Percentiles rank a stretch among this genome's conserved stretches.
These are phyloP conservation scores for Oryzias javanicus DNA, from an alignment of 2,113 vertebrate species.

Conservation along the genomic window DNA sequence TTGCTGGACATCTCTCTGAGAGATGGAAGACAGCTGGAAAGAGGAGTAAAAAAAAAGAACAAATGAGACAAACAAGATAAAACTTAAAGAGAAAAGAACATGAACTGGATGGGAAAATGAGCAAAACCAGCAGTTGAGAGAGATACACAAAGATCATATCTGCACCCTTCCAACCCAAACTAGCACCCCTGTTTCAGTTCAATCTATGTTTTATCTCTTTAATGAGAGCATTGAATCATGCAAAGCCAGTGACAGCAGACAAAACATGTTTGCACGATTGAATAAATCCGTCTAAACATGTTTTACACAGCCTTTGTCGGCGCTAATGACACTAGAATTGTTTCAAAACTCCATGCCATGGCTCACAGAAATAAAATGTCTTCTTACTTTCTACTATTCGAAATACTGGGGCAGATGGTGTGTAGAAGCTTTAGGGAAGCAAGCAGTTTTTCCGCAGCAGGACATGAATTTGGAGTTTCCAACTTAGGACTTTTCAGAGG, in stretches of 20 bases:
- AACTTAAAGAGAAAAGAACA: not conserved
- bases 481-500: constrained; percentile 29
- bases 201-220: constrained; percentile 21
- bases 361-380: constrained; percentile 13
- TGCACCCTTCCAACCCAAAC: constrained; percentile 35
- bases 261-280: constrained; percentile 18
- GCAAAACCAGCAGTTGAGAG: constrained; percentile 41
- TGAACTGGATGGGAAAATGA: constrained; percentile 21
- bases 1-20: constrained; percentile 77
- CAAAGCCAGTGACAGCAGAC: constrained; percentile 53
- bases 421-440: constrained; percentile 38
- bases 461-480: constrained; percentile 49
- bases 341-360: constrained; percentile 26
- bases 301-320: constrained; percentile 39
- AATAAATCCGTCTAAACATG: not conserved
- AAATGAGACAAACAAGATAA: constrained; percentile 9
- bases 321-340: constrained; percentile 43
- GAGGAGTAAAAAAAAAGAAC: not conserved
- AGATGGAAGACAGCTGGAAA: constrained; percentile 79
- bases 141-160: constrained; percentile 31
- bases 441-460: constrained; percentile 33
- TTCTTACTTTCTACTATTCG: constrained; percentile 20
- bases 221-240: constrained; percentile 44
- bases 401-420: constrained; percentile 47
- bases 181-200: constrained; percentile 18